Conservation (phyloP, 2,797 vertebrate genomes). For the Bufotes viridis region DNA sequence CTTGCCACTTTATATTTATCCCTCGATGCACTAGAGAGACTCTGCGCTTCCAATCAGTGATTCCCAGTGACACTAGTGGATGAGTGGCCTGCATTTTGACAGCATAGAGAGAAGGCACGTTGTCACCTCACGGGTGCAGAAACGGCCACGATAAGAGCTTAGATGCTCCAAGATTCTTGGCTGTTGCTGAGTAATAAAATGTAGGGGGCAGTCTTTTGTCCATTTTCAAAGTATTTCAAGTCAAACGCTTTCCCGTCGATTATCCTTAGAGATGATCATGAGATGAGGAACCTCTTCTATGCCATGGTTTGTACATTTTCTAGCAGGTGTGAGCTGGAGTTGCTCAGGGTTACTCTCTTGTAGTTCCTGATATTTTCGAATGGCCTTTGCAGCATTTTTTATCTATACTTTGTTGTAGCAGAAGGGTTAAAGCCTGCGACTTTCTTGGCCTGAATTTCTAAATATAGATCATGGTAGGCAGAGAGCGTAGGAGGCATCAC, state of each 20-base stretch:
- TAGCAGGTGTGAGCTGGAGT: neutral
- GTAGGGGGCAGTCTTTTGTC: neutral
- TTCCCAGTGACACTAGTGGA: constrained; percentile 51
- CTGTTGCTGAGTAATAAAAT: neutral
- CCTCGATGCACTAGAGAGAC: constrained; percentile 27
- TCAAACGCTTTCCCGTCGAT: neutral
- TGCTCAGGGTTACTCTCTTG: constrained; percentile 3
- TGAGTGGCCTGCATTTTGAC: constrained; percentile 37
- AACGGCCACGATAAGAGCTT: neutral
- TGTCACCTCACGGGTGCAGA: constrained; percentile 35
- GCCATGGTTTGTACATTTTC: neutral
- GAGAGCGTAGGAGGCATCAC: constrained; percentile 58
- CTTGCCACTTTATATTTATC: constrained; percentile 60
- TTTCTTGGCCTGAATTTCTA: constrained; percentile 62
- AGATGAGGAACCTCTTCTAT: neutral
- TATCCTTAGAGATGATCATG: neutral
- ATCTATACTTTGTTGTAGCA: constrained; percentile 11
- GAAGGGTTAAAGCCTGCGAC: constrained; percentile 58
- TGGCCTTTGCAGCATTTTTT: constrained; percentile 28
- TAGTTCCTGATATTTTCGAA: constrained; percentile 13
- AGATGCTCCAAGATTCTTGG: neutral
- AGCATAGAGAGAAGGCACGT: constrained; percentile 46
- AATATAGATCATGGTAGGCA: constrained; percentile 61
- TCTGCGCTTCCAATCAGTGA: constrained; percentile 44
- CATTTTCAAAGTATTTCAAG: neutral